Evolutionary conservation across 2,888 invertebrate genomes (phyloP).

Genomic region (Tiliacea aurago): DNA sequence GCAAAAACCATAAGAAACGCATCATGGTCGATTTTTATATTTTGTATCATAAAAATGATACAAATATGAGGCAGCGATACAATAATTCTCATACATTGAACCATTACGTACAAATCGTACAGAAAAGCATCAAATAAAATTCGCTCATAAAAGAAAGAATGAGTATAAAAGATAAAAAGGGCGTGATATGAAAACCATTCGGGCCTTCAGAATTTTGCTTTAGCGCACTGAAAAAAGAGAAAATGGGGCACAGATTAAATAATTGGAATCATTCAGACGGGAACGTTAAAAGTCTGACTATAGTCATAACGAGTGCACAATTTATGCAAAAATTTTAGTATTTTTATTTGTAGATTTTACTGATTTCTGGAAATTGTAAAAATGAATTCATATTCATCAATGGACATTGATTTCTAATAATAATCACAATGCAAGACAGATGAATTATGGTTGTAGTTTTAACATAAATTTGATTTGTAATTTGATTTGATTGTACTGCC

Average conservation of each 20-base stretch:
- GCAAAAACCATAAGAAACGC: background rate
- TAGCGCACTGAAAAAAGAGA: constrained; percentile 69
- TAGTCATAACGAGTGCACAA: background rate
- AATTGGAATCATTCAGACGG: constrained; percentile 42
- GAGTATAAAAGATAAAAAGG: constrained; percentile 77
- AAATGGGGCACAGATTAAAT: constrained; percentile 68
- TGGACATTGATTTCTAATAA: background rate
- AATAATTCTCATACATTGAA: constrained; percentile 51
- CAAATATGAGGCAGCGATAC: constrained; percentile 14
- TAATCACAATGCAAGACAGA: background rate
- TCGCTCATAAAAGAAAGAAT: constrained; percentile 69
- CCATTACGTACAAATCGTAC: constrained; percentile 68
- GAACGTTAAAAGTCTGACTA: constrained; percentile 2
- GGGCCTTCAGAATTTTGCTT: constrained; percentile 74
- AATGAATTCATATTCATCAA: background rate
- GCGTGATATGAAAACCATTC: constrained; percentile 79
- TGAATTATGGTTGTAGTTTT: background rate
- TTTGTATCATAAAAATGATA: background rate
- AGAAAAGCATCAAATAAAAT: constrained; percentile 74
- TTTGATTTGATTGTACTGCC: background rate
- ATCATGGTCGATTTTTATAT: background rate
- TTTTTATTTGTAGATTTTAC: background rate
- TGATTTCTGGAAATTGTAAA: background rate
- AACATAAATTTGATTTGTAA: background rate
- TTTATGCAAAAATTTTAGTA: background rate